A percentile compares a stretch with the other conserved stretches of the same genome.
Conservation (phyloP, 2,113 vertebrate species). For the Spea multiplicata region DNA sequence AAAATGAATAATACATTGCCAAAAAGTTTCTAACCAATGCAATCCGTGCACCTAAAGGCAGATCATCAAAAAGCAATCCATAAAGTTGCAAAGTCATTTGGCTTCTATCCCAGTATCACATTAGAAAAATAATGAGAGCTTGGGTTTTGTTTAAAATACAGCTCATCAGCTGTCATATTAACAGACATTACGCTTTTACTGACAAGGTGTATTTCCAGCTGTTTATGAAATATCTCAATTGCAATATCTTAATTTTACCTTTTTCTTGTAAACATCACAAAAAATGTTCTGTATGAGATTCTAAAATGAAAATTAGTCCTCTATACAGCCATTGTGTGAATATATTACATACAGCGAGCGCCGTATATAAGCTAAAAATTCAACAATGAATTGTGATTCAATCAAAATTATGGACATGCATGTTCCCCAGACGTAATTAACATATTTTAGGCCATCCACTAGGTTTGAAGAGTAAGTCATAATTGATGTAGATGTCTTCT, state of each 20-base stretch:
- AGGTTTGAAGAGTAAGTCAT: no score
- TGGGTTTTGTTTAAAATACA: constrained; percentile 23
- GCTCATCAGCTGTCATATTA: constrained; percentile 31
- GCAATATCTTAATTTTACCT: background rate
- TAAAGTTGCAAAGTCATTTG: constrained; percentile 33
- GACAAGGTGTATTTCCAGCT: background rate
- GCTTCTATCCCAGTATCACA: constrained; percentile 26
- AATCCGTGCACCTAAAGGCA: constrained; percentile 33
- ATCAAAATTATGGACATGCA: no score
- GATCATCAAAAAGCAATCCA: constrained; percentile 26
- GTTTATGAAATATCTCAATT: constrained; percentile 3
- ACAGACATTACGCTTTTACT: constrained; percentile 1
- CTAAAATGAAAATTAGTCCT: background rate
- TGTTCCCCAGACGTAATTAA: no score
- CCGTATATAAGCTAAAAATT: no score
- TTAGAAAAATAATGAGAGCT: constrained; percentile 23
- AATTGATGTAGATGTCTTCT: no score
- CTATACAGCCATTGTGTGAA: background rate
- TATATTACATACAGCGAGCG: background rate
- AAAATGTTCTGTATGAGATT: background rate
- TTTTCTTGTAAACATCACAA: constrained; percentile 5
- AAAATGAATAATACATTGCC: constrained; percentile 15
- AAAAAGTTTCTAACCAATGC: constrained; percentile 31
- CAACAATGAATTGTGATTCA: no score
- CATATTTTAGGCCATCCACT: no score